A percentile compares a stretch with the other conserved stretches of the same genome.
Evolutionary conservation across 2,113 vertebrate species (phyloP).

Genomic region (Machaerirhynchus nigripectus): DNA sequence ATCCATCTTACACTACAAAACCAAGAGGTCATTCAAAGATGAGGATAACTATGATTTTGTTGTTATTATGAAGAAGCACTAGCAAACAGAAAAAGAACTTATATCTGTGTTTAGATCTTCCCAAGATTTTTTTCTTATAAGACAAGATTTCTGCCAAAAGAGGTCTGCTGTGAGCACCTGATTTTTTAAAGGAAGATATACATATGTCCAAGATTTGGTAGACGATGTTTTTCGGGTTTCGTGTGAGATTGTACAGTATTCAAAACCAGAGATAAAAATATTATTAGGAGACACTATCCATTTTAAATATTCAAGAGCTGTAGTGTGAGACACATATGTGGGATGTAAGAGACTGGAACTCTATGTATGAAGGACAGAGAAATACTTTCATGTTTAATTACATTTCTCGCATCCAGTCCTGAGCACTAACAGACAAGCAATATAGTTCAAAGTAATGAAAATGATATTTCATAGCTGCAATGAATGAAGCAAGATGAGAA

Average conservation of each 20-base stretch:
- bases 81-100: neutral
- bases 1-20: neutral
- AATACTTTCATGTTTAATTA: neutral
- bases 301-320: neutral
- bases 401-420: neutral
- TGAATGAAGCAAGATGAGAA: neutral
- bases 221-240: neutral
- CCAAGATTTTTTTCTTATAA: neutral
- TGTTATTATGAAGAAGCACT: neutral
- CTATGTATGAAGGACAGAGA: neutral
- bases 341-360: neutral
- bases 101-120: neutral
- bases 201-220: neutral
- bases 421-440: neutral
- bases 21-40: neutral
- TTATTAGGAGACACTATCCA: neutral
- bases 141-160: neutral
- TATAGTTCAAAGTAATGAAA: neutral
- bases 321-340: neutral
- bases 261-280: neutral
- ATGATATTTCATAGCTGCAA: neutral
- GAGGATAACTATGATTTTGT: neutral
- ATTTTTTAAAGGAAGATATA: neutral
- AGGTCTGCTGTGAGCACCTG: neutral
- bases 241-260: neutral